Evolutionary conservation across 2,113 vertebrate species (phyloP), one percentile per base, ranked within the genome.

Genomic region (Scolopax mira): DNA sequence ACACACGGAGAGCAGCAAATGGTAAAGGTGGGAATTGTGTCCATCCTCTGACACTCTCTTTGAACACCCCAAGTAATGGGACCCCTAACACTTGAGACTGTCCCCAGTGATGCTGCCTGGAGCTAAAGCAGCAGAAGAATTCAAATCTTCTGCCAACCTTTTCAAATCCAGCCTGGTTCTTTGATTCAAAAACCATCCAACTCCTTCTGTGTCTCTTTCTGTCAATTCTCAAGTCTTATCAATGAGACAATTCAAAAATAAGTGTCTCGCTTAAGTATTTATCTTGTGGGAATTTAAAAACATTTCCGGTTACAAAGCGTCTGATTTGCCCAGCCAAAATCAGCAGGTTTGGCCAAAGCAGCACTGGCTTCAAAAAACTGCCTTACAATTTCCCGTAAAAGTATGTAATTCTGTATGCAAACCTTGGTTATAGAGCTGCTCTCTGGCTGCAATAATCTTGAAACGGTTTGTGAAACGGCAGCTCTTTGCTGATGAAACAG

Each of bases 241-340:
- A 93, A 82, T 44, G 8, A 66, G 54, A 49, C 7, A 31, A 37
- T 48, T 81, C 18, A 35, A 64, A 64, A 64, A 62, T 39, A 62
- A 94, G 69, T 33, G 61, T 52, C 49, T 84, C 93, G 21, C 73
- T 79, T 9, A 61, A 7, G 11, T 17, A 31, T 90, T 96, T 95
- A 95, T 92, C 94, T 69, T 23, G 81, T 87, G 89, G 70, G 91
- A 97, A 89, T 89, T 94, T 2, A 69, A 85, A 85, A 75, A 18
- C 2, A 2, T 92, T 97, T 94, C 89, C 3, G 8, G 55, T 94
- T 82, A 67, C 89, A 65, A 72, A 92, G 78, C 1, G 12, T 74
- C 79, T 37, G 39, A 73, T 90, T 71, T 70, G 55, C 84, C 65
- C 61, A 51, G 79, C 83, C 82, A 31, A n/a, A 67, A 57, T 35